Conservation (phyloP, 2,797 vertebrate genomes). For the Arnoldichthys spilopterus region DNA sequence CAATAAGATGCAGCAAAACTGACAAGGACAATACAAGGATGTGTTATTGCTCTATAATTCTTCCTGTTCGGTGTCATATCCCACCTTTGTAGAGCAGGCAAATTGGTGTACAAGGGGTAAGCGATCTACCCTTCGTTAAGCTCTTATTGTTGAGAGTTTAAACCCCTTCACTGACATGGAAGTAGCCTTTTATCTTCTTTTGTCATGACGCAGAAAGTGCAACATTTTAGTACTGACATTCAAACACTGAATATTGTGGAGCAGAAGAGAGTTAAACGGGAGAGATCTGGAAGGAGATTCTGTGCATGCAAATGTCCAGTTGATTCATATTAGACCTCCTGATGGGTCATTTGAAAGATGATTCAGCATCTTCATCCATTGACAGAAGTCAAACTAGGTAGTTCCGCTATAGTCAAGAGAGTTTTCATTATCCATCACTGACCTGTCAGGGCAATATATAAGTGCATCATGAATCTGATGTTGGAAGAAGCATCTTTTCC, state of each 20-base stretch:
- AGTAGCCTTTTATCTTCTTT: not conserved
- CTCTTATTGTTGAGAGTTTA: not conserved
- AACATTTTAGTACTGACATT: constrained; percentile 23
- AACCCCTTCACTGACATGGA: too few species aligned
- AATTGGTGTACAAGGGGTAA: not conserved
- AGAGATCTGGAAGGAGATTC: not conserved
- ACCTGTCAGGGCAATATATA: not conserved
- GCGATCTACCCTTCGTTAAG: not conserved
- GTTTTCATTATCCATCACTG: not conserved
- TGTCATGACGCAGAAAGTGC: constrained; percentile 14
- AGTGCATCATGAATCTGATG: constrained; percentile 14
- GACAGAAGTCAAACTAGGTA: not conserved
- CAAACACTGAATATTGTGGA: constrained; percentile 22
- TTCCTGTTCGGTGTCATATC: constrained; percentile 6
- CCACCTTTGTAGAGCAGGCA: constrained; percentile 2
- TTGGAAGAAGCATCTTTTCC: constrained; percentile 12
- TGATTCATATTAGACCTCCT: not conserved
- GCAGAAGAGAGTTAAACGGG: constrained; percentile 1
- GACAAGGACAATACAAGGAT: constrained; percentile 36
- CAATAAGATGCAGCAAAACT: constrained; percentile 43
- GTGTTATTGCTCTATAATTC: constrained; percentile 50
- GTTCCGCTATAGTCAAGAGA: not conserved
- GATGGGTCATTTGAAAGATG: not conserved
- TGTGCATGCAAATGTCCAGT: constrained; percentile 27
- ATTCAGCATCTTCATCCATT: not conserved